A percentile compares a stretch with the other conserved stretches of the same genome.
These are phyloP conservation scores for Acestrorhynchus altus DNA, from an alignment of 2,797 vertebrate genomes.

Conservation along the genomic window DNA sequence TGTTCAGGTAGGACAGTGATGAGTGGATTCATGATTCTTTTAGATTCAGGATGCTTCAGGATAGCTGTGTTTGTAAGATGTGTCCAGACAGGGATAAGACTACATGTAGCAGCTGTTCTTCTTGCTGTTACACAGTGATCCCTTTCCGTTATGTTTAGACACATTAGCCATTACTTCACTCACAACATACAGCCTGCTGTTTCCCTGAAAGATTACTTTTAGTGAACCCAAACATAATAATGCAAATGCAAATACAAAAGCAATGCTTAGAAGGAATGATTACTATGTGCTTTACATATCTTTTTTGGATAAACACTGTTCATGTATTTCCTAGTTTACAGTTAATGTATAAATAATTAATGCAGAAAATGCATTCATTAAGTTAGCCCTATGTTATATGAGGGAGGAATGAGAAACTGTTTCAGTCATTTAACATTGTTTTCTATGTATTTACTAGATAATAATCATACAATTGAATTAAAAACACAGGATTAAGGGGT, in stretches of 20 bases:
- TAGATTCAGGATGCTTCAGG: not conserved
- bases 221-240: slow-evolving; percentile 8
- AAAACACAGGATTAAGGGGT: too few relatives aligned
- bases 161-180: slow-evolving; percentile 32
- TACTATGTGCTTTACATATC: not conserved
- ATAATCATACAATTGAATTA: too few relatives aligned
- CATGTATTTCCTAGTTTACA: too few relatives aligned
- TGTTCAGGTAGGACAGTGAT: slow-evolving; percentile 85
- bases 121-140: not conserved
- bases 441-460: too few relatives aligned
- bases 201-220: slow-evolving; percentile 25
- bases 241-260: not conserved
- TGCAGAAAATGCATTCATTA: too few relatives aligned
- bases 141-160: slow-evolving; percentile 1
- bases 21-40: not conserved
- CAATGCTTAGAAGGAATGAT: not conserved
- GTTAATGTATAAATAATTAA: too few relatives aligned
- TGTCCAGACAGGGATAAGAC: slow-evolving; percentile 13
- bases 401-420: too few relatives aligned
- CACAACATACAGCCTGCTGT: not conserved
- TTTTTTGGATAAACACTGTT: too few relatives aligned
- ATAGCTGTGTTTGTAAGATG: not conserved
- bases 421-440: too few relatives aligned
- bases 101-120: slow-evolving; percentile 28
- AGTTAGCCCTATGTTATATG: too few relatives aligned